phyloP scores from a whole-genome alignment of 2,888 invertebrate genomes.

The Hartigia nigra region DNA sequence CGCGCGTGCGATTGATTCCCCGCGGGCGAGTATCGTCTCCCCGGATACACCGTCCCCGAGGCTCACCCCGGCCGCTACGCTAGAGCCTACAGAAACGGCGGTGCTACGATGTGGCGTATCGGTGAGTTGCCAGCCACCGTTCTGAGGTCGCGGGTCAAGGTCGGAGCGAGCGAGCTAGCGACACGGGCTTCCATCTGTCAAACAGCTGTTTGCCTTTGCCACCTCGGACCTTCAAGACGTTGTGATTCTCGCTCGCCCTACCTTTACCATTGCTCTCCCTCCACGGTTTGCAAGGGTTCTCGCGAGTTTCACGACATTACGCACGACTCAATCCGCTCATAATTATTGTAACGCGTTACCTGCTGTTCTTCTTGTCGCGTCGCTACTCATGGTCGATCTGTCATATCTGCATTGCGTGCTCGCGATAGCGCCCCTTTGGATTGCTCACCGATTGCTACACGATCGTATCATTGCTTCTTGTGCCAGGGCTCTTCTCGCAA shows the following conservation, averaged over 20 bases:
- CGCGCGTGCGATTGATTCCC: conserved; percentile 3
- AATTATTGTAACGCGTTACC: neutral
- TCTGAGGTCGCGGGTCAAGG: conserved; percentile 64
- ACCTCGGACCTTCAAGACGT: conserved; percentile 1
- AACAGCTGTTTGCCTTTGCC: conserved; percentile 60
- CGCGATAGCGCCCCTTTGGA: neutral
- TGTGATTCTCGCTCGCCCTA: neutral
- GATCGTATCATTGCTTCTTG: neutral
- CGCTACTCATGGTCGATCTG: neutral
- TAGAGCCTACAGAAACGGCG: conserved; percentile 4
- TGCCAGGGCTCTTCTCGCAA: neutral
- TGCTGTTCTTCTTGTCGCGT: neutral
- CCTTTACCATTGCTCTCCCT: neutral
- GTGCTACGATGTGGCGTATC: conserved; percentile 50
- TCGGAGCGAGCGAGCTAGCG: conserved; percentile 37
- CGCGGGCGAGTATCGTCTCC: neutral
- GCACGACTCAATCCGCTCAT: neutral
- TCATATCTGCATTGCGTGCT: neutral
- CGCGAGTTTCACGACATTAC: neutral
- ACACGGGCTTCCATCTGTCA: conserved; percentile 59
- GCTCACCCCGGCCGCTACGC: neutral
- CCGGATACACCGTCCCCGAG: neutral
- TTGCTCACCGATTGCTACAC: neutral
- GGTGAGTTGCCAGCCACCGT: conserved; percentile 54
- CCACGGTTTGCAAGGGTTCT: neutral